Conservation (phyloP, 53 echinoderm and acorn worm genomes). For the Mesocentrotus franciscanus region DNA sequence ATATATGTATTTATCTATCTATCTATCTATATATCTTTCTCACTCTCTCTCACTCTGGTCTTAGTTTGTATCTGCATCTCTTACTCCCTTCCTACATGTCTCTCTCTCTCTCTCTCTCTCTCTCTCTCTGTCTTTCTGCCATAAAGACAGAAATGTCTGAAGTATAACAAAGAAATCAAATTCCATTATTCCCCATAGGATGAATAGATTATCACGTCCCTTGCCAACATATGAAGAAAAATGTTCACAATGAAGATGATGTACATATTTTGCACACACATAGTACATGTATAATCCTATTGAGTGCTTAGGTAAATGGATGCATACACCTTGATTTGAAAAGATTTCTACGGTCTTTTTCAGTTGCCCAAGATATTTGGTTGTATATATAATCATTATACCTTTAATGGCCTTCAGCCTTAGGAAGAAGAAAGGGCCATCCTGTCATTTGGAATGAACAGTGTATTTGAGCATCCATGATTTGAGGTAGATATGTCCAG, state of each 20-base stretch:
- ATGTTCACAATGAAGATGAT: background rate
- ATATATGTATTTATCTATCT: no score
- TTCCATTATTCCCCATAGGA: no score
- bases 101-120: no score
- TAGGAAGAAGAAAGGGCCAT: conserved; percentile 10
- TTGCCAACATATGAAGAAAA: background rate
- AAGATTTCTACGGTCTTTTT: background rate
- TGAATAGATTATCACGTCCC: no score
- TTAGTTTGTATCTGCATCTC: no score
- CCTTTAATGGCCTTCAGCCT: background rate
- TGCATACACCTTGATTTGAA: background rate
- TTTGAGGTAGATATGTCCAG: background rate
- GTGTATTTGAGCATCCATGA: no score
- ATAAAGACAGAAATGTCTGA: no score
- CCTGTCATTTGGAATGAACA: background rate
- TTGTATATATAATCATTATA: background rate
- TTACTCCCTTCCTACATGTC: no score
- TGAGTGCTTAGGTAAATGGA: background rate
- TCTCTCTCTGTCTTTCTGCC: background rate
- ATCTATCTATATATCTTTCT: no score
- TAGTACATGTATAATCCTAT: no score
- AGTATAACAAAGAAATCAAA: no score
- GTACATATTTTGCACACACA: background rate
- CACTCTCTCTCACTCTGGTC: no score
- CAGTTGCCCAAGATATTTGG: background rate